Conservation (phyloP, 2,888 invertebrate genomes). For the Vandiemenella viatica region DNA sequence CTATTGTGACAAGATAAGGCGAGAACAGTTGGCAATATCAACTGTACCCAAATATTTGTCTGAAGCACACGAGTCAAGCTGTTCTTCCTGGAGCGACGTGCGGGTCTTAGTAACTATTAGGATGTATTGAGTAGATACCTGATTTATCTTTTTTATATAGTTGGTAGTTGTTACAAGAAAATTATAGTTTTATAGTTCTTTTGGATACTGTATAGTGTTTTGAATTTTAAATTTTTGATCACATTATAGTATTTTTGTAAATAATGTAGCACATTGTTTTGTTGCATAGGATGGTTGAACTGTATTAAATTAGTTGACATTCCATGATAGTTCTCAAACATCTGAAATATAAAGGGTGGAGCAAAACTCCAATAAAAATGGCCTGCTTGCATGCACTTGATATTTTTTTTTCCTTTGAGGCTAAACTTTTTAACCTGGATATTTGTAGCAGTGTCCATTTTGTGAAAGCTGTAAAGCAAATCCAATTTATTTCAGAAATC, state of each 20-base stretch:
- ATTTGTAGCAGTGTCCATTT: no score
- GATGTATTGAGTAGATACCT: slow-evolving; percentile 8
- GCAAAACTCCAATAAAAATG: no score
- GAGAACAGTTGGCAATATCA: no score
- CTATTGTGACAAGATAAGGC: no score
- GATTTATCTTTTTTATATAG: slow-evolving; percentile 10
- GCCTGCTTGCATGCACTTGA: no score
- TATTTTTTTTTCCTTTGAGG: no score
- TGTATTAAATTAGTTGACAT: slow-evolving; percentile 13
- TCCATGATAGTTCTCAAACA: slow-evolving; percentile 11
- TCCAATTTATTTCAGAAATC: no score
- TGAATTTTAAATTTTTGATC: slow-evolving; percentile 9
- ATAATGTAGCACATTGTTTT: slow-evolving; percentile 11
- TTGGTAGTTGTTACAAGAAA: slow-evolving; percentile 4
- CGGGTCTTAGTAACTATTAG: slow-evolving; percentile 9
- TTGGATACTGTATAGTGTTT: slow-evolving; percentile 10
- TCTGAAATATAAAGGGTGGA: no score
- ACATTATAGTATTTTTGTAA: slow-evolving; percentile 15
- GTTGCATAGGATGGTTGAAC: slow-evolving; percentile 8
- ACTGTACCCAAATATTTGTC: no score
- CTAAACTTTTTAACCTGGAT: no score
- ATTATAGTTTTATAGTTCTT: slow-evolving; percentile 14
- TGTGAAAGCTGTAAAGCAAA: no score
- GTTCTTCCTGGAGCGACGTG: slow-evolving; percentile 10
- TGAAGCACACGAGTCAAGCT: no score